phyloP scores from a whole-genome alignment of 2,113 vertebrate species.

The Ceyx melanurus region DNA sequence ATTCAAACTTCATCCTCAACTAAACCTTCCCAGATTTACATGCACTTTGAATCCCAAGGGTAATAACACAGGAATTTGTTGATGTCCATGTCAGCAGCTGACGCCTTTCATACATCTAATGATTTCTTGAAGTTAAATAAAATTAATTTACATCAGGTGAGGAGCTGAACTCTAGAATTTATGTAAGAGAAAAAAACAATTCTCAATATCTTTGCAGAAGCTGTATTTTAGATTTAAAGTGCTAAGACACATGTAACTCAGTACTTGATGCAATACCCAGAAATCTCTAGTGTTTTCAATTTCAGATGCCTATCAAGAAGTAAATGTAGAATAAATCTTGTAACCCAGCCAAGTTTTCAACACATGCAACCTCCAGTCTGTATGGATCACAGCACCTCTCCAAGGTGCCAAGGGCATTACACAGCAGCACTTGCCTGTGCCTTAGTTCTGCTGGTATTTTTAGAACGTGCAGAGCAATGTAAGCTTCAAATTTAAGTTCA shows the following conservation, averaged over 20 bases:
- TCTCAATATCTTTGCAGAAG: not conserved
- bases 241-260: not conserved
- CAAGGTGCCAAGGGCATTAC: conserved; percentile 37
- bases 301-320: not conserved
- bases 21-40: not conserved
- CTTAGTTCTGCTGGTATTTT: not conserved
- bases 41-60: not conserved
- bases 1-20: not conserved
- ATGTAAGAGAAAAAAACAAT: not conserved
- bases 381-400: conserved; percentile 68
- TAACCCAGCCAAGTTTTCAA: conserved; percentile 63
- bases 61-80: not conserved
- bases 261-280: not conserved
- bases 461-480: not conserved
- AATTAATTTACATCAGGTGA: not conserved
- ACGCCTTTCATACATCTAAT: not conserved
- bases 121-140: not conserved
- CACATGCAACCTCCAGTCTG: conserved; percentile 65
- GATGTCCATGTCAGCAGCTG: not conserved
- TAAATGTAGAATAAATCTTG: conserved; percentile 71
- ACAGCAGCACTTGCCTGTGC: not conserved
- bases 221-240: not conserved
- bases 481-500: not conserved
- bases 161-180: not conserved
- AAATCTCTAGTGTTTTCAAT: not conserved